A percentile compares a stretch with the other conserved stretches of the same genome.
Conservation (phyloP, 2,797 vertebrate genomes). For the Acanthis flammea region DNA sequence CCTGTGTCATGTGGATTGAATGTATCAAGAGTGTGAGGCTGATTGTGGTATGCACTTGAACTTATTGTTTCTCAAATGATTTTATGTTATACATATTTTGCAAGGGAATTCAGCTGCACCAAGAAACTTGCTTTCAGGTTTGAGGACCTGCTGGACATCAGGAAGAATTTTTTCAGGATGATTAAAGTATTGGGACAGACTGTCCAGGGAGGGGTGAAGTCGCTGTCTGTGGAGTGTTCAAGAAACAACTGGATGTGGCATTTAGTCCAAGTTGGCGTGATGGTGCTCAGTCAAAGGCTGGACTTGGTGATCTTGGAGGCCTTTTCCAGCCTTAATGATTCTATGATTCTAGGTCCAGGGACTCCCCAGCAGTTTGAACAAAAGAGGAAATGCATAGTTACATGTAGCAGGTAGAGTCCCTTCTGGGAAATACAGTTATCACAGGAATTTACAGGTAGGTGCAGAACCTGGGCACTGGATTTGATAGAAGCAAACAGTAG, state of each 20-base stretch:
- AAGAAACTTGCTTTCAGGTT: background rate
- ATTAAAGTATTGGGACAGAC: background rate
- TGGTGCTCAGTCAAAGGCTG: background rate
- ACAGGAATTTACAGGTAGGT: background rate
- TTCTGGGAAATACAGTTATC: background rate
- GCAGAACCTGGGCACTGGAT: background rate
- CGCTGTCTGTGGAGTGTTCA: background rate
- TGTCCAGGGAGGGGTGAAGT: background rate
- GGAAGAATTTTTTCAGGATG: background rate
- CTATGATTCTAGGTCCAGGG: background rate
- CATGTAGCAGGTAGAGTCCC: background rate
- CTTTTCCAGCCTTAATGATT: background rate
- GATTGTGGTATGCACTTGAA: background rate
- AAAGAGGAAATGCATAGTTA: background rate
- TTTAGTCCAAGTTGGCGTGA: background rate
- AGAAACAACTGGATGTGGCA: fast-evolving
- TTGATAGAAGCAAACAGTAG: background rate
- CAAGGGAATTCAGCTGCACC: background rate
- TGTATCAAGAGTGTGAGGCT: background rate
- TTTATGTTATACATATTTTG: background rate
- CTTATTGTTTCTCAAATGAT: background rate
- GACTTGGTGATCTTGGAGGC: background rate
- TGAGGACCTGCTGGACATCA: background rate
- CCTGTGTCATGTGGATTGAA: fast-evolving
- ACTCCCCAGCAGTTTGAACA: background rate